Base-by-base conservation (phyloP, 2,113 vertebrate species). In the Morone chrysops region DNA sequence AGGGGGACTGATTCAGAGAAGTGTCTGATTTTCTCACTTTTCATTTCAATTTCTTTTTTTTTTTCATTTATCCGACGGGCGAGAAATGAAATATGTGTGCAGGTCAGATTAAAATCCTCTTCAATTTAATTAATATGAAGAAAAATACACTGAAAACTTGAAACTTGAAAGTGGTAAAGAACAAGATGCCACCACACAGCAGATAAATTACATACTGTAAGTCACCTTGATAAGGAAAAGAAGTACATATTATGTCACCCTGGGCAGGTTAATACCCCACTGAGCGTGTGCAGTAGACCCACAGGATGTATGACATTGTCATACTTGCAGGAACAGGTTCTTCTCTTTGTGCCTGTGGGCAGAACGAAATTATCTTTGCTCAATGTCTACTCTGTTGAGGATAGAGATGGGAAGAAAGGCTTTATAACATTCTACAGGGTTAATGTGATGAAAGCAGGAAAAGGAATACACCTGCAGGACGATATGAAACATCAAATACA, bases 141-240 rank as follows among this genome's bases (percentile, higher is more conserved):
- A 43, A 61, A 41, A 18, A 31, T 45, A 53, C 53, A 18, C 0
- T 8, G 17, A 57, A 51, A 1, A 22, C 40, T n/a, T 11, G 31
- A 62, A 43, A 62, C 20, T 17, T 48, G 17, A 40, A 54, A 40
- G 51, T 10, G 11, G 12, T 8, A 14, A 0, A n/a, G 9, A 69
- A 57, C 14, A 18, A 38, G 40, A 41, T 17, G 25, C 18, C n/a
- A n/a, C 2, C 31, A 12, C 56, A 40, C 41, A 50, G 31, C n/a
- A 50, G 0, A 18, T 43, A 48, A 22, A 57, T 81, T 31, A 70
- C 43, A 56, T 8, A 41, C 53, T 51, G 47, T 17, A 5, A 75
- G 59, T 78, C 61, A 56, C 75, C 69, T 70, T 51, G 77, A 62
- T 70, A 53, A 61, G 36, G 38, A 74, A 14, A 31, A 73, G 45